Percentiles rank a stretch among this genome's conserved stretches.
These are phyloP conservation scores for Thunnus maccoyii DNA, from an alignment of 2,113 vertebrate genomes.

Conservation along the genomic window DNA sequence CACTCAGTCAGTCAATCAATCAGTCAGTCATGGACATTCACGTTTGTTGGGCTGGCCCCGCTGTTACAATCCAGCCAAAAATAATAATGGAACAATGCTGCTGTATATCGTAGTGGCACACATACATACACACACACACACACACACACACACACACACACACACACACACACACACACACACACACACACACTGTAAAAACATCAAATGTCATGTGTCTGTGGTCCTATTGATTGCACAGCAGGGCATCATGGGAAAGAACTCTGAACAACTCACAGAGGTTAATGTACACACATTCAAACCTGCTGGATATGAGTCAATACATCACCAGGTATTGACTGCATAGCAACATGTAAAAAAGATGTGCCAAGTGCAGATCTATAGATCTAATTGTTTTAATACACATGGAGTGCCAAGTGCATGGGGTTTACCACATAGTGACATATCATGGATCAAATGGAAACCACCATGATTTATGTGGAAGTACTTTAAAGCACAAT, in stretches of 20 bases:
- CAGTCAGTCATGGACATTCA: no score
- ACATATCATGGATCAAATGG: no score
- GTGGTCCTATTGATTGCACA: slow-evolving; percentile 49
- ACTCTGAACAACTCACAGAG: slow-evolving; percentile 36
- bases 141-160: neutral
- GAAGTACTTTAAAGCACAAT: no score
- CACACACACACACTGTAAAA: slow-evolving; percentile 15
- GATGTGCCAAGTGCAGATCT: slow-evolving; percentile 14
- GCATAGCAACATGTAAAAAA: slow-evolving; percentile 2
- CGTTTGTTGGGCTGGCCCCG: no score
- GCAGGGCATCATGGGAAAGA: slow-evolving; percentile 59
- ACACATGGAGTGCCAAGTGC: neutral
- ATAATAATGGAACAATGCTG: slow-evolving; percentile 18
- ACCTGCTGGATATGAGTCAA: slow-evolving; percentile 50
- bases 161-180: neutral
- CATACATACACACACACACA: neutral
- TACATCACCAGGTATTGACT: slow-evolving; percentile 39
- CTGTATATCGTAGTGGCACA: neutral
- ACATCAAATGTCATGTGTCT: slow-evolving; percentile 63
- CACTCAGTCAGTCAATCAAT: no score
- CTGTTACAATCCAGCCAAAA: no score
- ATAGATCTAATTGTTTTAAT: neutral
- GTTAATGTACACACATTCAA: slow-evolving; percentile 53
- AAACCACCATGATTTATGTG: no score
- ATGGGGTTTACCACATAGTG: neutral